Base-by-base conservation (phyloP, 2,797 vertebrate species). In the Allobates femoralis region DNA sequence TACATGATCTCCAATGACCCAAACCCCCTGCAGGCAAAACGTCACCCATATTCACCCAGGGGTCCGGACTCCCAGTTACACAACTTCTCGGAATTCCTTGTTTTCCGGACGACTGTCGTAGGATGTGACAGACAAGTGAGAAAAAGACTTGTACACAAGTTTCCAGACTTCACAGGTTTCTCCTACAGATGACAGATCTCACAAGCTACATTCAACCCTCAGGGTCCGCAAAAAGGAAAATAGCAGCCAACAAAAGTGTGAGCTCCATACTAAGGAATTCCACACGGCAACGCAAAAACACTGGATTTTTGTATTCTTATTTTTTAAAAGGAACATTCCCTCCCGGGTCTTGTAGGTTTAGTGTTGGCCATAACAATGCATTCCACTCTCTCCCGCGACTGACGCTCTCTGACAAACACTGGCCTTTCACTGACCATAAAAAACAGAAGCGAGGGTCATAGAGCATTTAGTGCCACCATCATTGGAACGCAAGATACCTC, bases 111-210 rank as follows among this genome's bases (percentile, higher is more conserved):
- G 10, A 71, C 73, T 73, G 67, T 58, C 18, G 30, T 58, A 82
- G 67, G 81, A 83, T 84, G 41, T 79, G 71, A 85, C 76, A 79
- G 64, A 78, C 75, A 85, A 71, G 76, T 79, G 76, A 41, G 50
- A 71, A 41, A 32, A 32, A 15, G 30, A 26, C 71, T 71, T 55
- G 62, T 69, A 56, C 34, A 79, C 58, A 79, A 50, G 32, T 26
- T 67, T 66, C 41, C 56, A 34, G 32, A 53, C 41, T 58, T 51
- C 74, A 84, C 30, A 77, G 58, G 18, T 55, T 78, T 85, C 83
- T 85, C 46, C 62, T 21, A 30, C 64, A 85, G 50, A 58, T 58
- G 76, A 41, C 34, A 79, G 75, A 71, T 85, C 50, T 85, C 84
- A 79, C 62, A 79, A 34, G 18, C 73, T 26, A 41, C 75, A 26